A percentile compares a stretch with the other conserved stretches of the same genome.
phyloP scores from a whole-genome alignment of 2,113 vertebrate species.

The Trogon surrucura region DNA sequence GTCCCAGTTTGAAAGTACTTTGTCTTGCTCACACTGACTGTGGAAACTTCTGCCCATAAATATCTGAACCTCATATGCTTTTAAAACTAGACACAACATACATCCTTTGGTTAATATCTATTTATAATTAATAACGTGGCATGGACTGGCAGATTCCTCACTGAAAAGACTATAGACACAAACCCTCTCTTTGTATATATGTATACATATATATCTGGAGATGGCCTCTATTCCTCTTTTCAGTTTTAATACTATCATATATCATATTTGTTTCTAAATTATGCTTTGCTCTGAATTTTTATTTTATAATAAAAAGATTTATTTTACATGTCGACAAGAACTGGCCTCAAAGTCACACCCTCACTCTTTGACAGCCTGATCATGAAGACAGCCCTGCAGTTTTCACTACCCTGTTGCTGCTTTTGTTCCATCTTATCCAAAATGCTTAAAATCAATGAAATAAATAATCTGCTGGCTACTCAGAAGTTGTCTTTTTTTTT shows the following conservation, averaged over 20 bases:
- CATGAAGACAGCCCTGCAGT: background rate
- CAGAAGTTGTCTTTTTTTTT: background rate
- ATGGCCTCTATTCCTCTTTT: conserved; percentile 1
- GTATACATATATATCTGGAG: conserved; percentile 8
- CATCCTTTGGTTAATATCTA: conserved; percentile 49
- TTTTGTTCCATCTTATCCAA: background rate
- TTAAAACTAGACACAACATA: conserved; percentile 58
- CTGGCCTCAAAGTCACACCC: background rate
- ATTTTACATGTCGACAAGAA: conserved; percentile 1
- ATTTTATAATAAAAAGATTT: background rate
- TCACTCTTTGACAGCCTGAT: background rate
- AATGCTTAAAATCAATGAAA: background rate
- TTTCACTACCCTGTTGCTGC: background rate
- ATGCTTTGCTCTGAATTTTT: conserved; percentile 16
- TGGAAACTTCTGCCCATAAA: conserved; percentile 62
- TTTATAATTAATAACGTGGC: conserved; percentile 56
- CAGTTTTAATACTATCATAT: conserved; percentile 34
- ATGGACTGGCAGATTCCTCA: conserved; percentile 21
- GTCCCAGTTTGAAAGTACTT: conserved; percentile 32
- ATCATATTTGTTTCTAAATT: conserved; percentile 29
- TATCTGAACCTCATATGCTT: conserved; percentile 55
- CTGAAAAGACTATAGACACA: conserved; percentile 4
- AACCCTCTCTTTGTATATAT: background rate
- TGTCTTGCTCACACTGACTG: conserved; percentile 41
- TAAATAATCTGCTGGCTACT: background rate